Evolutionary conservation across 1,140 invertebrate species (phyloP).

Genomic region (Conus ventricosus): DNA sequence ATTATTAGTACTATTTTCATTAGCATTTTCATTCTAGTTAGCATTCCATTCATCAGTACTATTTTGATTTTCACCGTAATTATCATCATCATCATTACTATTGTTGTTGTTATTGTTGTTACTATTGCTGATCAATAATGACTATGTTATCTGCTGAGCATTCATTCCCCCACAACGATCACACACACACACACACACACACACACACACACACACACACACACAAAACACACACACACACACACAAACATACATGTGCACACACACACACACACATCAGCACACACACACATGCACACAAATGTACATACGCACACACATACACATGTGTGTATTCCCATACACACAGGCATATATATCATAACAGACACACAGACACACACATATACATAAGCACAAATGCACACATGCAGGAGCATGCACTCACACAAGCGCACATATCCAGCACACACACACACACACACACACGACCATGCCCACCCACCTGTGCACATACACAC

Average conservation of each 20-base stretch:
- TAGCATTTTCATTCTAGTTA: no score
- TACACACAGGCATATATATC: not conserved
- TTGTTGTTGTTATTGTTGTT: no score
- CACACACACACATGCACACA: no score
- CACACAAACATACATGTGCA: not conserved
- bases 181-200: not conserved
- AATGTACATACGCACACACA: not conserved
- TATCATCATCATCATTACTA: no score
- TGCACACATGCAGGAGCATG: no score
- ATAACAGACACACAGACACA: not conserved
- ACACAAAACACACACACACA: not conserved
- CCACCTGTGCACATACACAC: no score
- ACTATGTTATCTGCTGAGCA: no score
- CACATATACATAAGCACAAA: no score
- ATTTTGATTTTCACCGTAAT: not conserved
- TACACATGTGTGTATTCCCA: not conserved
- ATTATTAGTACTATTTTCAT: not conserved
- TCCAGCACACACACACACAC: no score
- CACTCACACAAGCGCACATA: no score
- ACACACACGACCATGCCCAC: no score
- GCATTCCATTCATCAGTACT: not conserved
- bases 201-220: not conserved
- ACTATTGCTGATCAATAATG: not conserved
- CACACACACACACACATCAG: not conserved
- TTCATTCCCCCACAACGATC: no score